These are phyloP conservation scores for Megalonaias nervosa DNA, from an alignment of 1,140 invertebrate genomes.

Conservation along the genomic window DNA sequence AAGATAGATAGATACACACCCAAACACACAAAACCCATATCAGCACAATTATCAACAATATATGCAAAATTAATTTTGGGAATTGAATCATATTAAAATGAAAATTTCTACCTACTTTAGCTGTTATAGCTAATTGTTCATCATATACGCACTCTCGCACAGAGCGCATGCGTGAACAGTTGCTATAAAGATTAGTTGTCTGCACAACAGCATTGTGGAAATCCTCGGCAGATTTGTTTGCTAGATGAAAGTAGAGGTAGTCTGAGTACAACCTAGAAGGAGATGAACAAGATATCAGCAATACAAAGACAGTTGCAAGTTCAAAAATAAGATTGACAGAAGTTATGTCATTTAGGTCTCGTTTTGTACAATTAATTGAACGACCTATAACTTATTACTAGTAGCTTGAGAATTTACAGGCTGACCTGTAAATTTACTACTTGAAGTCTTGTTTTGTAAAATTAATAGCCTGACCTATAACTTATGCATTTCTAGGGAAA, in stretches of 20 bases:
- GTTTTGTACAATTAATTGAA: too few species aligned
- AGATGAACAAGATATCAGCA: neutral
- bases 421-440: too few species aligned
- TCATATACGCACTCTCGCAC: conserved; percentile 25
- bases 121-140: conserved; percentile 11
- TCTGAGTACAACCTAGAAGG: conserved; percentile 63
- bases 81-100: too few species aligned
- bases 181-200: conserved; percentile 14
- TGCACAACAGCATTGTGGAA: conserved; percentile 37
- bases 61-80: too few species aligned
- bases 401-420: too few species aligned
- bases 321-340: neutral
- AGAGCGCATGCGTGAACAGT: conserved; percentile 4
- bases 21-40: too few species aligned
- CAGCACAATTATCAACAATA: too few species aligned
- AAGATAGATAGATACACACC: too few species aligned
- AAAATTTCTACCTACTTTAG: conserved; percentile 18
- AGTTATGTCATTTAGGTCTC: neutral
- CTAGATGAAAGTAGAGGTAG: conserved; percentile 60
- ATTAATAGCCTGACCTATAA: too few species aligned
- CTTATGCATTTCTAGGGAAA: too few species aligned
- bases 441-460: too few species aligned
- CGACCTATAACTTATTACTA: too few species aligned
- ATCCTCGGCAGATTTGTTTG: conserved; percentile 51
- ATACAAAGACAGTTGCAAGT: neutral